Base-by-base conservation (phyloP, 2,888 invertebrate genomes). In the Lepeophtheirus nordmannii region DNA sequence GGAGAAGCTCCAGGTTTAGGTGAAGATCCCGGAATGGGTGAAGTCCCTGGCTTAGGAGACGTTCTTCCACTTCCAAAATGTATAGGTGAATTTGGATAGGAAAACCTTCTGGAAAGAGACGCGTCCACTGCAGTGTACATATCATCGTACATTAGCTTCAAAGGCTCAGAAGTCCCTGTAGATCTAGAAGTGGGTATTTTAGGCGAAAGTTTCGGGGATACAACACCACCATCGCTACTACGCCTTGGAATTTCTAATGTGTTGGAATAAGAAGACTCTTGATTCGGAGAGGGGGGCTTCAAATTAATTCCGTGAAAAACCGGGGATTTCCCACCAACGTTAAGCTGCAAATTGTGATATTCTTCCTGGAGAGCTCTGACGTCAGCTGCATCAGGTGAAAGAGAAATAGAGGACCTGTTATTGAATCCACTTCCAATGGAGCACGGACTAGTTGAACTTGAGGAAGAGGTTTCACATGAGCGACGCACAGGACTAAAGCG, bases 11-110 rank as follows among this genome's bases (percentile, higher is more conserved):
- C 22, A 9, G 46, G 38, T 10, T 30, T 20, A 14, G 38, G n/a
- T 12, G 61, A n/a, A 10, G 20, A 20, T 5, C 39, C 20, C 3
- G 38, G 63, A 20, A 20, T n/a, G 8, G 46, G 46, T 12, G 63
- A 30, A 46, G 8, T 17, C 2, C 53, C 53, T 5, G 53, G n/a
- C 17, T 17, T 14, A 14, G 53, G 53, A 14, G 53, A 46, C 5
- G 53, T 46, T 14, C 53, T 46, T 8, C 53, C 53, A 17, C n/a
- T n/a, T 5, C 53, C 60, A 22, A 37, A 38, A n/a, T 63, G 63
- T 38, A 63, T 53, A 1, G 63, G 63, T n/a, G 63, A 63, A 30
- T 63, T 63, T 14, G 63, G 63, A 30, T 63, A 63, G 10, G 63
- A 63, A 30, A 37, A 63, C 37, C 63, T 20, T 20, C 63, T 46